Evolutionary conservation across 1,140 invertebrate genomes (phyloP).

Genomic region (Drosophila oshimai): DNA sequence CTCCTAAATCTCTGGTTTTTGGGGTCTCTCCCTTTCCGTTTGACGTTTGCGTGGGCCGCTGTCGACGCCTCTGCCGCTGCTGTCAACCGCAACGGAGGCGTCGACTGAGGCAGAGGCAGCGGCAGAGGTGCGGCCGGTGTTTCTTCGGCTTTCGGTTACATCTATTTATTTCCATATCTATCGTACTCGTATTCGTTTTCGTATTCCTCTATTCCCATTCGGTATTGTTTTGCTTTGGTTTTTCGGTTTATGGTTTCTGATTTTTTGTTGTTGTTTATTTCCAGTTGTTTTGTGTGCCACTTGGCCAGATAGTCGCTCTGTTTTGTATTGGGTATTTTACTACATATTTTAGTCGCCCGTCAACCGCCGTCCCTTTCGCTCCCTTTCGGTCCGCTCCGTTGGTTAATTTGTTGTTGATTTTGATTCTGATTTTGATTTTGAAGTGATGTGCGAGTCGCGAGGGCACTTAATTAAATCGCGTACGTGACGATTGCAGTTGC

Average conservation of each 20-base stretch:
- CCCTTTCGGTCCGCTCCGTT: constrained; percentile 2
- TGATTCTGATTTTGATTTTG: constrained; percentile 15
- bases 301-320: constrained; percentile 57
- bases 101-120: background rate
- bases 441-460: constrained; percentile 22
- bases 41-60: constrained; percentile 37
- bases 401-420: constrained; percentile 56
- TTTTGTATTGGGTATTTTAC: constrained; percentile 13
- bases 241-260: background rate
- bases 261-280: constrained; percentile 32
- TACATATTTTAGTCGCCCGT: constrained; percentile 73
- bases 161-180: constrained; percentile 65
- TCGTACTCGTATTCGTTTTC: constrained; percentile 14
- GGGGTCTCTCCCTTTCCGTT: constrained; percentile 43
- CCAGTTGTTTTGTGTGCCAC: constrained; percentile 33
- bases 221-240: constrained; percentile 45
- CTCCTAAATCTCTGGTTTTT: constrained; percentile 1
- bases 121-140: constrained; percentile 52
- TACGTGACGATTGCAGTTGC: constrained; percentile 36
- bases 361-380: constrained; percentile 65
- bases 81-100: background rate
- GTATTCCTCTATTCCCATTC: constrained; percentile 24
- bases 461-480: constrained; percentile 48
- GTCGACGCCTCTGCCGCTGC: constrained; percentile 12
- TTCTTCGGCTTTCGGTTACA: constrained; percentile 68